A percentile compares a stretch with the other conserved stretches of the same genome.
phyloP scores from a whole-genome alignment of 2,888 invertebrate species.

The Cheilosia variabilis region DNA sequence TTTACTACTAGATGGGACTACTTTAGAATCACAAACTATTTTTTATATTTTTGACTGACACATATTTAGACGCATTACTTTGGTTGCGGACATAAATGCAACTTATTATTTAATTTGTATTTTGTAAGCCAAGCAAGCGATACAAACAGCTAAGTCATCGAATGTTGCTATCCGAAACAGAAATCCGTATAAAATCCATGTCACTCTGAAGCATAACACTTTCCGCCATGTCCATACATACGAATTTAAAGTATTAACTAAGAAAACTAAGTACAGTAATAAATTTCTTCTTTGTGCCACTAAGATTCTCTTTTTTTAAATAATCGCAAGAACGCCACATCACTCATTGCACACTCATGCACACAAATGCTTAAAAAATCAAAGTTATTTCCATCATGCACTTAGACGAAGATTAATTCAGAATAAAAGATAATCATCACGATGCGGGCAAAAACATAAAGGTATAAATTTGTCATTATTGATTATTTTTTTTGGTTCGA shows the following conservation, averaged over 20 bases:
- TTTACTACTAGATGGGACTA: too few relatives aligned
- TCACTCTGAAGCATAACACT: slow-evolving; percentile 31
- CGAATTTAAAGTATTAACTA: slow-evolving; percentile 2
- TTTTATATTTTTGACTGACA: too few relatives aligned
- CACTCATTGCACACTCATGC: slow-evolving; percentile 61
- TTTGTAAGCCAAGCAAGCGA: too few relatives aligned
- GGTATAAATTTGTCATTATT: slow-evolving; percentile 51
- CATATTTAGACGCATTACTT: too few relatives aligned
- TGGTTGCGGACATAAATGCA: too few relatives aligned
- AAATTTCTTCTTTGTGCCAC: not conserved
- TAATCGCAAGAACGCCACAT: slow-evolving; percentile 30
- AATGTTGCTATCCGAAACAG: not conserved
- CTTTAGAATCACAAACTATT: too few relatives aligned
- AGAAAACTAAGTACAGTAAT: not conserved
- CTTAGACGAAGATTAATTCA: slow-evolving; percentile 35
- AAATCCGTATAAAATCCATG: not conserved
- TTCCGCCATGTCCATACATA: slow-evolving; percentile 19
- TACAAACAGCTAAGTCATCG: too few relatives aligned
- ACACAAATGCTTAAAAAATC: slow-evolving; percentile 31
- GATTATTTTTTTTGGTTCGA: slow-evolving; percentile 55
- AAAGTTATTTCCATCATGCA: slow-evolving; percentile 51
- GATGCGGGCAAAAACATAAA: slow-evolving; percentile 63
- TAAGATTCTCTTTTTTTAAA: not conserved
- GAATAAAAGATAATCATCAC: slow-evolving; percentile 44
- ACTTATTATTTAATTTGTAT: too few relatives aligned